Evolutionary conservation across 2,888 invertebrate genomes (phyloP).

Genomic region (Nemurella pictetii): DNA sequence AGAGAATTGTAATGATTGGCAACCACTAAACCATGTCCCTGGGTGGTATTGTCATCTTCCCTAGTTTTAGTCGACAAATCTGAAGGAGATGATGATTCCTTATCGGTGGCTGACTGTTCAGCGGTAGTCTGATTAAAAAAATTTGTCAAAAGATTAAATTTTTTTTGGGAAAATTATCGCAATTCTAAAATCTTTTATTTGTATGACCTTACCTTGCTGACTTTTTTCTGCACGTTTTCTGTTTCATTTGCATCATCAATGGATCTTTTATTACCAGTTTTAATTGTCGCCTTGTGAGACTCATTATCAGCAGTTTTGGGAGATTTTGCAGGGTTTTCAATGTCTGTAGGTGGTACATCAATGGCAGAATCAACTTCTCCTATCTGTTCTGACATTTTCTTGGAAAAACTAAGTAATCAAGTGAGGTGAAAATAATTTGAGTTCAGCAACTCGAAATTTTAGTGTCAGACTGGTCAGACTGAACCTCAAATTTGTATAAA

Average conservation of each 20-base stretch:
- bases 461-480: not conserved
- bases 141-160: too few species aligned
- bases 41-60: conserved; percentile 14
- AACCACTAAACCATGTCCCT: conserved; percentile 65
- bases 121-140: not conserved
- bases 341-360: not conserved
- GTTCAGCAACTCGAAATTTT: not conserved
- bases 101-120: not conserved
- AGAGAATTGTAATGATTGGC: conserved; percentile 93
- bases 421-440: too few species aligned
- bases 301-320: not conserved
- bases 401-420: not conserved
- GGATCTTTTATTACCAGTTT: not conserved
- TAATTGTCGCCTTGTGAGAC: not conserved
- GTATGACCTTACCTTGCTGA: not conserved
- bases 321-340: not conserved
- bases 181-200: too few species aligned
- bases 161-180: too few species aligned
- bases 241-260: not conserved
- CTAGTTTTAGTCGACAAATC: conserved; percentile 40
- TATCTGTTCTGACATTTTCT: not conserved
- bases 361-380: not conserved
- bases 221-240: not conserved
- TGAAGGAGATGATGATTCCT: not conserved
- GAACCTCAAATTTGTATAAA: too few species aligned